A percentile compares a stretch with the other conserved stretches of the same genome.
Evolutionary conservation across 2,797 vertebrate species (phyloP).

Genomic region (Hafferia zeledoni): DNA sequence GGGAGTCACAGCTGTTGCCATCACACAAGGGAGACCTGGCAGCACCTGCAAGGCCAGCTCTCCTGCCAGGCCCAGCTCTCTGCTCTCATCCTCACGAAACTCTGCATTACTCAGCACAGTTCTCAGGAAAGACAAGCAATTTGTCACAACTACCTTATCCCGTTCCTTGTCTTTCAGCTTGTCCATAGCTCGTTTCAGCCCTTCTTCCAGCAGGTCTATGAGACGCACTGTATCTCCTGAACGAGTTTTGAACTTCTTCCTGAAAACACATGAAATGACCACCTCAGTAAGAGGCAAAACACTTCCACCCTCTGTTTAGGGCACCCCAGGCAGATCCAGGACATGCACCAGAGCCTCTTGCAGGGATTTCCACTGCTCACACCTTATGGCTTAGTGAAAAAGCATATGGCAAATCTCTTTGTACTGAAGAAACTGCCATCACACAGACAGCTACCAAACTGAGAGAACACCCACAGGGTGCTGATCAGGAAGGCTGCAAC

Average conservation of each 20-base stretch:
- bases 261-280: conserved; percentile 59
- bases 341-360: no score
- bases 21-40: not conserved
- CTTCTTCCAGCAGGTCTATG: conserved; percentile 92
- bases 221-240: conserved; percentile 93
- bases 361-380: not conserved
- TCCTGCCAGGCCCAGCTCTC: not conserved
- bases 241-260: conserved; percentile 98
- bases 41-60: not conserved
- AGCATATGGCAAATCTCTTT: not conserved
- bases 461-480: not conserved
- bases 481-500: not conserved
- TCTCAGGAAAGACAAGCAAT: not conserved
- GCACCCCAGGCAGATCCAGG: not conserved
- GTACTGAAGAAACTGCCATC: not conserved
- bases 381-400: not conserved
- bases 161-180: conserved; percentile 95
- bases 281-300: not conserved
- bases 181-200: conserved; percentile 95
- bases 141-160: conserved; percentile 84
- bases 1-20: not conserved
- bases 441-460: not conserved
- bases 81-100: not conserved
- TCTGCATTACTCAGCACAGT: not conserved
- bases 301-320: not conserved